Conservation (phyloP, 2,113 vertebrate species). For the Crotalus helleri region DNA sequence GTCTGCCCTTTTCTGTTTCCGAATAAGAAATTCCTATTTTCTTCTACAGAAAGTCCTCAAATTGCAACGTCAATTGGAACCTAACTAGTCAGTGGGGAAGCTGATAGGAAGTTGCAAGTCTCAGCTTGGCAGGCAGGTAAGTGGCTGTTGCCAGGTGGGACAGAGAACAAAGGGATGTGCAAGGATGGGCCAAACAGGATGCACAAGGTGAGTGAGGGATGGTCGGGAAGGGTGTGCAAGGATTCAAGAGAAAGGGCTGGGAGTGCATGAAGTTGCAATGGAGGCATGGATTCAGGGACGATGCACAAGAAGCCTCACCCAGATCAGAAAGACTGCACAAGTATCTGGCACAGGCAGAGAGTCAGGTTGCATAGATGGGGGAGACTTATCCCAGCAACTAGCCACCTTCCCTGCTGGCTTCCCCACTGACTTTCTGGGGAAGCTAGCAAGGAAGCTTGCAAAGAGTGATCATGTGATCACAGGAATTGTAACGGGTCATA, state of each 20-base stretch:
- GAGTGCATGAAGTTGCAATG: background rate
- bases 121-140: background rate
- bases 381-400: background rate
- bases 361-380: background rate
- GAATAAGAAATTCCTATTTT: background rate
- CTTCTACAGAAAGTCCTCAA: background rate
- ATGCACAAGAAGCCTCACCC: background rate
- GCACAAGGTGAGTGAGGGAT: too few relatives aligned
- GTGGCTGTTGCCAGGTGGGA: background rate
- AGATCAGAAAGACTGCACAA: background rate
- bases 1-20: background rate
- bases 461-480: background rate
- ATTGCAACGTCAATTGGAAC: background rate
- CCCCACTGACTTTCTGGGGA: background rate
- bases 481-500: fast-evolving
- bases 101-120: background rate
- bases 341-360: background rate
- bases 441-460: background rate
- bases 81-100: background rate
- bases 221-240: background rate
- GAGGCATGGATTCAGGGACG: background rate
- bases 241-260: background rate
- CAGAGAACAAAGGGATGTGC: background rate
- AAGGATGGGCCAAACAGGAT: too few relatives aligned
- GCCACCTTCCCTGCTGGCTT: background rate